Evolutionary conservation across 2,797 vertebrate species (phyloP).

Genomic region (Aratinga solstitialis): DNA sequence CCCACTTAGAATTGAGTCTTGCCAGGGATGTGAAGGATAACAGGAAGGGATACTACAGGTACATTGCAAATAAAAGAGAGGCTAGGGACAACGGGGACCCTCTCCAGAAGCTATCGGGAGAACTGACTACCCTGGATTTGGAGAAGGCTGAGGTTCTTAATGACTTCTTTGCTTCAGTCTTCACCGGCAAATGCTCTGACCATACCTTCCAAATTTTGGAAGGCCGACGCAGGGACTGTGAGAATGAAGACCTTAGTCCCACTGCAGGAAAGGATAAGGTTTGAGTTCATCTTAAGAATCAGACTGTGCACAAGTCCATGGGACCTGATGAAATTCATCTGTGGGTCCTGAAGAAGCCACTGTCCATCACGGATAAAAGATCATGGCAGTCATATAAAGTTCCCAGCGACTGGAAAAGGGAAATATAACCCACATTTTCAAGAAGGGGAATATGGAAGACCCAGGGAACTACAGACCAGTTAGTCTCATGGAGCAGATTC

Average conservation of each 20-base stretch:
- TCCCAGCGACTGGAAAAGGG: neutral
- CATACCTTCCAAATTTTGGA: neutral
- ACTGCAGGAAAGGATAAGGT: neutral
- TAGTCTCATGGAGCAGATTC: neutral
- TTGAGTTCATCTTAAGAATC: neutral
- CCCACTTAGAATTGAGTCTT: neutral
- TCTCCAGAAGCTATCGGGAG: neutral
- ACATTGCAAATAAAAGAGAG: neutral
- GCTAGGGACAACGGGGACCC: neutral
- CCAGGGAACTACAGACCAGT: neutral
- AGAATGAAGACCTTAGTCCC: neutral
- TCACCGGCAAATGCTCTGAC: neutral
- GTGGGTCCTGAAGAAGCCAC: neutral
- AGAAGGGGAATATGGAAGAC: neutral
- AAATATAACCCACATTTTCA: neutral
- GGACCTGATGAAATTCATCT: neutral
- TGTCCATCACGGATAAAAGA: neutral
- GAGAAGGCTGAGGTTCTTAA: neutral
- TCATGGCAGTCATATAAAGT: neutral
- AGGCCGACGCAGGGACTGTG: neutral
- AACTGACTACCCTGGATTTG: neutral
- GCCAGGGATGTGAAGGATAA: neutral
- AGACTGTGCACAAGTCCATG: neutral
- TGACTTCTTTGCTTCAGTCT: neutral
- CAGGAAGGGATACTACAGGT: neutral